These are phyloP conservation scores for Barypeithes pellucidus DNA, from an alignment of 2,888 invertebrate species.

Conservation along the genomic window DNA sequence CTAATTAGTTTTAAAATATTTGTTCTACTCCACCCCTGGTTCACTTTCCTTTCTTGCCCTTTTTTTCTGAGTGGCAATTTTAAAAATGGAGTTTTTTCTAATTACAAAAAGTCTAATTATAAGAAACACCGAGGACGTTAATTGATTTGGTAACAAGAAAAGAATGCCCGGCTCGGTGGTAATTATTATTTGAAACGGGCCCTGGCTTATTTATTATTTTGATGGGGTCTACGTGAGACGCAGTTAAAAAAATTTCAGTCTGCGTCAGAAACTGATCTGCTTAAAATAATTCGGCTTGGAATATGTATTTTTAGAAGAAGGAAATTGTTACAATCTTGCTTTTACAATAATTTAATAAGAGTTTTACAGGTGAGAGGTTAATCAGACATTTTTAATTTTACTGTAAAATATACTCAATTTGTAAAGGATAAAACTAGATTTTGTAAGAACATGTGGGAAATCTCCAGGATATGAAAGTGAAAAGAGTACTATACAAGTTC, in stretches of 20 bases:
- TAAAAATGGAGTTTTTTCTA: constrained; percentile 70
- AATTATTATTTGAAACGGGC: constrained; percentile 64
- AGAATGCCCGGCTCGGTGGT: constrained; percentile 61
- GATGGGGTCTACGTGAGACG: constrained; percentile 62
- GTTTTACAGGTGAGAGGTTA: no score
- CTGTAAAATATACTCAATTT: no score
- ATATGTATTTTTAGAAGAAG: not conserved
- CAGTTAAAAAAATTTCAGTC: constrained; percentile 14
- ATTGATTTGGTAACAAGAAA: constrained; percentile 71
- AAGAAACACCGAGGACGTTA: constrained; percentile 69
- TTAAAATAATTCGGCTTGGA: not conserved
- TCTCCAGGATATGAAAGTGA: no score
- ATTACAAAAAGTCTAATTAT: constrained; percentile 71
- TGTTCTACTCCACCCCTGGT: constrained; percentile 13
- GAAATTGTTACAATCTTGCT: no score
- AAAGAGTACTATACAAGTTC: no score
- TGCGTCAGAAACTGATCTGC: constrained; percentile 19
- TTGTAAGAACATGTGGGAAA: no score
- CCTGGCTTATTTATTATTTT: constrained; percentile 65
- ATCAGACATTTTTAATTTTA: no score
- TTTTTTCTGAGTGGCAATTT: constrained; percentile 64
- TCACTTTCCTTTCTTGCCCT: constrained; percentile 18
- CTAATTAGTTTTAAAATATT: not conserved
- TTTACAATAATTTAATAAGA: no score
- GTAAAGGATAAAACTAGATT: no score